Evolutionary conservation across 1,140 invertebrate species (phyloP), one percentile per base, ranked within the genome.

Genomic region (Agraylea sexmaculata): DNA sequence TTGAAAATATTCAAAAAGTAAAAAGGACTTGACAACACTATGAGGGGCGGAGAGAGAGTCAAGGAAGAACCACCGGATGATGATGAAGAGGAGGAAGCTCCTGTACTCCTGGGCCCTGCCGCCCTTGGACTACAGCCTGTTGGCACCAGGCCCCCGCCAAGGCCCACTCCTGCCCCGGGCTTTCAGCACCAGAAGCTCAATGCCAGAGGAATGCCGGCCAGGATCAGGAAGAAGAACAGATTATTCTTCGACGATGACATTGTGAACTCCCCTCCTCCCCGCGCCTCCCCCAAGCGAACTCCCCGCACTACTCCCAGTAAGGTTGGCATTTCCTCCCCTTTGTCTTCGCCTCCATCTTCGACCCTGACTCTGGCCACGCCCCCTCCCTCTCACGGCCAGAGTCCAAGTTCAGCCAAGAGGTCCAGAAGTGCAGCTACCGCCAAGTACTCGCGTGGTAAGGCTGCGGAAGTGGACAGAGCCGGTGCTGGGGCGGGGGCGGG

Each of bases 191-290:
- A 82, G 56, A 77, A 81, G 40, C 59, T 89, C 2, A 89, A 89
- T 60, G 75, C 83, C 7, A 70, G 86, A 57, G 86, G 86, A 31
- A 87, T 87, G 80, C 88, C 89, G 34, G 83, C 83, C 2, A 70
- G 89, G 44, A 89, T 91, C 39, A 69, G 88, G 35, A 93, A 92
- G 60, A 87, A 87, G 54, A 94, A 93, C 60, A 77, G 77, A 53
- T 68, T 90, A 31, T 91, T 92, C 60, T 91, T 80, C 64, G 88
- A 92, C 66, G 87, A 93, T 64, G 83, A 91, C 55, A 77, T 90
- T 53, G 80, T 91, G 25, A 90, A 85, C 61, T 70, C 73, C 32
- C 80, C 78, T 53, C 80, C 80, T 50, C 74, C 77, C 29, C 67
- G 77, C 40, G 68, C 74, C 40, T 76, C 78, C 7, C 77, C 77